phyloP scores from a whole-genome alignment of 2,113 vertebrate species.

The Chinchilla lanigera region DNA sequence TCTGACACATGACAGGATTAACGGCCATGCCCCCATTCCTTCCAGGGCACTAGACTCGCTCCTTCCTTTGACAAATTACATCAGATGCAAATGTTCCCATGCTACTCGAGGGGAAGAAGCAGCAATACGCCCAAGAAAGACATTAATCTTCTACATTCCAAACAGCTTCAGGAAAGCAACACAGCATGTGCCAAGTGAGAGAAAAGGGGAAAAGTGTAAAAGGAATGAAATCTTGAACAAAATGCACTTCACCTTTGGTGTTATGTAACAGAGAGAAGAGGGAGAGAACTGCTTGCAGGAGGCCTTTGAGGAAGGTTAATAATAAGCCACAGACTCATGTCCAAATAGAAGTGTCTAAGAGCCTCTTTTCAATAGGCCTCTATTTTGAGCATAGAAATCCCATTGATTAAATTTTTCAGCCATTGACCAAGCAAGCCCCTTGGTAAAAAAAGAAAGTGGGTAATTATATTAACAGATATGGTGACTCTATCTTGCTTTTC shows the following conservation, averaged over 20 bases:
- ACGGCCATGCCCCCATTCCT: background rate
- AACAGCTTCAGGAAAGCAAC: conserved; percentile 18
- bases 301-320: background rate
- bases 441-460: background rate
- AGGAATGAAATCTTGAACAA: background rate
- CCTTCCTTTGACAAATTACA: conserved; percentile 60
- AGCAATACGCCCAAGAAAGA: background rate
- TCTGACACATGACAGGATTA: conserved; percentile 45
- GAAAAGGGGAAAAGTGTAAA: background rate
- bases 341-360: background rate
- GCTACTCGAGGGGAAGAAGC: background rate
- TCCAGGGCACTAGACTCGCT: conserved; percentile 11
- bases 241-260: background rate
- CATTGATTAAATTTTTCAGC: background rate
- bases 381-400: background rate
- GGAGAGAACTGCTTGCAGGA: background rate
- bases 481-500: conserved; percentile 1
- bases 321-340: background rate
- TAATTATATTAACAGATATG: conserved; percentile 49
- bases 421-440: background rate
- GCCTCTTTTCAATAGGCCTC: background rate
- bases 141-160: background rate
- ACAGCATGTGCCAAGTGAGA: background rate
- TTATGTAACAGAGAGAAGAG: background rate
- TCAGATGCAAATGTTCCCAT: background rate